These are phyloP conservation scores for Erannis defoliaria DNA, from an alignment of 2,888 invertebrate genomes.

Conservation along the genomic window DNA sequence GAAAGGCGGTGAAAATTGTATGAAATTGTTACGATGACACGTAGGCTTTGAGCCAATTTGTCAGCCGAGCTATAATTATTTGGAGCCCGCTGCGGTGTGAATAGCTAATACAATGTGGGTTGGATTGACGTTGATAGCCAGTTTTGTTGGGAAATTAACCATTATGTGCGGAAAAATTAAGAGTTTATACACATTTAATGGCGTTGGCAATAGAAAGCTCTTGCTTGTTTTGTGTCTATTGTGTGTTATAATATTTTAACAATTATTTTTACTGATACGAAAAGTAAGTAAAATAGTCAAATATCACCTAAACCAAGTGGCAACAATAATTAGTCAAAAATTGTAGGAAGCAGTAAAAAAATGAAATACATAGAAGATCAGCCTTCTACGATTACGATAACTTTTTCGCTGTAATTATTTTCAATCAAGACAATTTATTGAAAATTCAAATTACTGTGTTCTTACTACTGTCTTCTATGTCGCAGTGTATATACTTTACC, in stretches of 20 bases:
- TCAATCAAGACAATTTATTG: no score
- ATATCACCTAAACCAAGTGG: no score
- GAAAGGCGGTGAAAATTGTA: slow-evolving; percentile 82
- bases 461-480: no score
- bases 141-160: slow-evolving; percentile 26
- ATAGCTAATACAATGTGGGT: slow-evolving; percentile 59
- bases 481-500: no score
- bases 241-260: background rate
- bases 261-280: no score
- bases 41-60: slow-evolving; percentile 83
- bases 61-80: slow-evolving; percentile 84
- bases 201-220: background rate
- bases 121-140: slow-evolving; percentile 46
- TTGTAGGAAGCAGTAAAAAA: no score
- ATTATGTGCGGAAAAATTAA: slow-evolving; percentile 20
- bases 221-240: slow-evolving; percentile 1
- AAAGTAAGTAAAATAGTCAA: no score
- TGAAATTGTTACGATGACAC: slow-evolving; percentile 83
- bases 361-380: no score
- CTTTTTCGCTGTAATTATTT: no score
- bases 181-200: slow-evolving; percentile 16
- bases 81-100: slow-evolving; percentile 60
- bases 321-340: no score
- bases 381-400: no score
- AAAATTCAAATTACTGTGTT: no score